Base-by-base conservation (phyloP, 2,888 invertebrate species). In the Noctua comes region DNA sequence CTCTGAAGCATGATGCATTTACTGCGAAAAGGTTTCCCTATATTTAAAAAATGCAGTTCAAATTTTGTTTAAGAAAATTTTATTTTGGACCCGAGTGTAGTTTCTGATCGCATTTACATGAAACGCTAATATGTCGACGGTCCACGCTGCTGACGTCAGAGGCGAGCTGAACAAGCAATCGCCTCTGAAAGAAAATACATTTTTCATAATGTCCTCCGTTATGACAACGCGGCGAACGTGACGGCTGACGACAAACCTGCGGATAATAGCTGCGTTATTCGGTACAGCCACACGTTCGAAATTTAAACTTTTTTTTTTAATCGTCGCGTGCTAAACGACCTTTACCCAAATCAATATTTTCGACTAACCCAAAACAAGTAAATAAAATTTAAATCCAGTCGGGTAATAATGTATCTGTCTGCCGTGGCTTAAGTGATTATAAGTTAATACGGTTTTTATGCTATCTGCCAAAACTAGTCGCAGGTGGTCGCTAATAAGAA, bases 161-260 rank as follows among this genome's bases (percentile, higher is more conserved):
- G 79, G 57, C 84, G 59, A 73, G 86, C 79, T 84, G 85, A 86
- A 76, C 89, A 87, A 88, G 86, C 89, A 87, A 88, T 88, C 90
- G 90, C 87, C 73, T 89, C 88, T 90, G 90, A 93, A 93, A 92
- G 92, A 93, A 94, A 93, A 94, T 92, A 91, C 90, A 93, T 93
- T 93, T 93, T 93, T 92, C 91, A 93, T 91, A 90, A 92, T 89
- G 90, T 90, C 88, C 88, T 84, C 87, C 77, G 82, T 85, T 90
- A 87, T 84, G 86, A 88, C 87, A 84, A 84, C 85, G 84, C 91
- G 91, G 89, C 89, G 84, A 86, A 86, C 84, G 84, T 91, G 91
- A 89, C 89, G 90, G 84, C 88, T 88, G 83, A 88, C 87, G 59
- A 66, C 65, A 48, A 48, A n/a, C 40, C 31, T 69, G 76, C 16